Base-by-base conservation (phyloP, 2,797 vertebrate species). In the Channa striata region DNA sequence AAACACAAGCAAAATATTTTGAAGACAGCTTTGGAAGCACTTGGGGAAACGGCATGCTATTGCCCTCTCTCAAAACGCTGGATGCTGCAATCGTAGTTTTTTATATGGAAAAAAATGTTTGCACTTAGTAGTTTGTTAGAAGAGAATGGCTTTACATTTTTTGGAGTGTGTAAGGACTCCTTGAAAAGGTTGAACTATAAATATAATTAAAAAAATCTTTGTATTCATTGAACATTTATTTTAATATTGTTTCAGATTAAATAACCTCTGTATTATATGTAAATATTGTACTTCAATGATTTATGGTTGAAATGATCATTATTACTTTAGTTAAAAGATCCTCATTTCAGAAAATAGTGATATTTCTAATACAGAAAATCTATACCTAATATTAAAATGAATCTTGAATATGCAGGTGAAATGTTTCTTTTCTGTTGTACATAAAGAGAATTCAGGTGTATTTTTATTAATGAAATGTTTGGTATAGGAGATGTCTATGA, bases 71-170 rank as follows among this genome's bases (percentile, higher is more conserved):
- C 94, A 94, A 95, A 30, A 30, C 91, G 94, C 94, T 95, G 92
- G 93, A 96, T 94, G 95, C 96, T 97, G 95, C 95, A 95, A 94
- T 96, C 92, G 86, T 89, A 93, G 87, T 91, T 88, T 92, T 93
- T 92, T 88, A 87, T 89, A 81, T 86, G 82, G 72, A 84, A 87
- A 88, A 87, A 92, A 89, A 95, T 93, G 92, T 96, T 96, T 97
- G 97, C 97, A 97, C 96, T 97, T 97, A 95, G 93, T 94, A 96
- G 95, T 94, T 94, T 93, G 93, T 93, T 95, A 95, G 89, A 94
- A 93, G 93, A 95, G 87, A 95, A 93, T 94, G 93, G 94, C 94
- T 95, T 94, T 94, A 92, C 90, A 91, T 89, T 85, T 44, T 90
- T 91, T 87, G 89, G 90, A 94, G 92, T 93, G 90, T 91, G 72